These are phyloP conservation scores for Amphipoea oculea DNA, from an alignment of 2,888 invertebrate species.

Conservation along the genomic window DNA sequence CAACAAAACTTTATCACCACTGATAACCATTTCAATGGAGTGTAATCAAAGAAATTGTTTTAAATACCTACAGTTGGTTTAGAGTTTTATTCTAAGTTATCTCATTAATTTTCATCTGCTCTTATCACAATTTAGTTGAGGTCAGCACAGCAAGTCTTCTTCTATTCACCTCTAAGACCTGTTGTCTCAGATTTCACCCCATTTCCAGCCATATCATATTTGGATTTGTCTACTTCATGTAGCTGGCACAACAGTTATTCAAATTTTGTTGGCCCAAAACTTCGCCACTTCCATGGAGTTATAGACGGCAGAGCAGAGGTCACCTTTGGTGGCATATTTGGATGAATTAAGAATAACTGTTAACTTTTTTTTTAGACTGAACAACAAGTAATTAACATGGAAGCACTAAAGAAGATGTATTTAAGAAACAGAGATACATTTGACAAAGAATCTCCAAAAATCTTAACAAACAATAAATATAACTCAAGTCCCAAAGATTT, in stretches of 20 bases:
- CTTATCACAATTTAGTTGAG: too few species aligned
- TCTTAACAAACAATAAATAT: slow-evolving; percentile 84
- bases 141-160: too few species aligned
- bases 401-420: slow-evolving; percentile 91
- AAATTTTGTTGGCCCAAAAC: too few species aligned
- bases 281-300: too few species aligned
- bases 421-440: slow-evolving; percentile 90
- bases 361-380: slow-evolving; percentile 86
- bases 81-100: not conserved
- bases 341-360: not conserved
- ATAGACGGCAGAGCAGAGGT: too few species aligned
- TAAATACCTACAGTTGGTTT: not conserved
- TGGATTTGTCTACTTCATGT: too few species aligned
- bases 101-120: not conserved
- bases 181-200: too few species aligned
- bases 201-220: not conserved
- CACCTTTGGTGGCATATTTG: too few species aligned
- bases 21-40: not conserved
- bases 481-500: slow-evolving; percentile 83
- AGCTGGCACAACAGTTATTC: too few species aligned
- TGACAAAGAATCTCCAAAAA: slow-evolving; percentile 91
- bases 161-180: too few species aligned
- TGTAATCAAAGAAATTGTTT: slow-evolving; percentile 1
- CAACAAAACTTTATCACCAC: not conserved
- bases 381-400: slow-evolving; percentile 89